These are phyloP conservation scores for Sipha maydis DNA, from an alignment of 2,888 invertebrate genomes.

Conservation along the genomic window DNA sequence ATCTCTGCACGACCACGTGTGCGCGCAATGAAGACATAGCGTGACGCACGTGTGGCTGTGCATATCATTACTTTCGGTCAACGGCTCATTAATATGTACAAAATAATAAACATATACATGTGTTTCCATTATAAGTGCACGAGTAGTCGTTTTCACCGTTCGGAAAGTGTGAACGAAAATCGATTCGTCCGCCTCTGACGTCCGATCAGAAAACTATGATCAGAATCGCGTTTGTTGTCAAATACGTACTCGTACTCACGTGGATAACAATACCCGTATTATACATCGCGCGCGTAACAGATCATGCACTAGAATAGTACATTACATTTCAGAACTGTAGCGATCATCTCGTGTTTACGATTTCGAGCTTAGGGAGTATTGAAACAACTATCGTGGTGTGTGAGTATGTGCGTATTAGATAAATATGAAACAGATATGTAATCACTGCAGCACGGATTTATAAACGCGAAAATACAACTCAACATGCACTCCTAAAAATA, in stretches of 20 bases:
- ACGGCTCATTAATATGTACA: neutral
- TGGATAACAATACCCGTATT: neutral
- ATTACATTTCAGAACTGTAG: neutral
- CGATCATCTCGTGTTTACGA: neutral
- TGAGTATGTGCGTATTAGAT: no score
- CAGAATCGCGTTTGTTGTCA: neutral
- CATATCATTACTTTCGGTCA: neutral
- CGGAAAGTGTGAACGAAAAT: neutral
- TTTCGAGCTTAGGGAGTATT: no score
- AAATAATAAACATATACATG: neutral
- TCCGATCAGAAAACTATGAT: neutral
- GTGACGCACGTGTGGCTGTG: neutral
- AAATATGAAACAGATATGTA: no score
- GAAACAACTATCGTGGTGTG: no score
- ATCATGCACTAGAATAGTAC: no score
- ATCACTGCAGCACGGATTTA: no score
- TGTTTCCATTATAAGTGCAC: neutral
- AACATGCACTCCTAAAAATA: no score
- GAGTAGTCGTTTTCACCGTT: neutral
- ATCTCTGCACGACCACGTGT: neutral
- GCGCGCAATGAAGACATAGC: neutral
- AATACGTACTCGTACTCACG: no score
- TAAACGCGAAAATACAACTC: no score
- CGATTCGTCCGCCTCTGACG: neutral
- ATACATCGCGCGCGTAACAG: neutral